These are phyloP conservation scores for Craniophora ligustri DNA, from an alignment of 2,888 invertebrate species.

Conservation along the genomic window DNA sequence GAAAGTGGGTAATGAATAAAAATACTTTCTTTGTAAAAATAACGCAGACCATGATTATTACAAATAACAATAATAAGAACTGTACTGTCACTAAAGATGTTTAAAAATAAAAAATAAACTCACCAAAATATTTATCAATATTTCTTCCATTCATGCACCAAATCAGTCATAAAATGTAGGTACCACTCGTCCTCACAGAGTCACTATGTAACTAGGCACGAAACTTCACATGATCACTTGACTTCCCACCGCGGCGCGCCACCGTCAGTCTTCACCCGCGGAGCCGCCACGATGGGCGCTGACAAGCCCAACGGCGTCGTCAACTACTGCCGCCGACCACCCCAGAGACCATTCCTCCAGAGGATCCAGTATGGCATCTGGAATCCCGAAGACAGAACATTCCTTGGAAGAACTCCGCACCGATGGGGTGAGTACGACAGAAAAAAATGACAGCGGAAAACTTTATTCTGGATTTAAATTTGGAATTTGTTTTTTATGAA, in stretches of 20 bases:
- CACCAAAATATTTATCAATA: no score
- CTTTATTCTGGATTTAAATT: not conserved
- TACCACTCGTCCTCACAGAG: constrained; percentile 25
- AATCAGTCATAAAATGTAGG: no score
- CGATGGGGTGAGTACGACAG: constrained; percentile 90
- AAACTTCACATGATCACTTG: constrained; percentile 3
- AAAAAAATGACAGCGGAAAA: constrained; percentile 1
- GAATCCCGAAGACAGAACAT: constrained; percentile 89
- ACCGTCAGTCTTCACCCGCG: constrained; percentile 39
- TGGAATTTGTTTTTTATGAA: not conserved
- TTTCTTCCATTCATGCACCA: no score
- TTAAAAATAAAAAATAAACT: not conserved
- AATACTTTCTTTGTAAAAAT: no score
- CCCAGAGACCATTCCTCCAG: constrained; percentile 76
- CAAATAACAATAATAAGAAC: no score
- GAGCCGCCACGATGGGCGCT: constrained; percentile 74
- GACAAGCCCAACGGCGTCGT: constrained; percentile 80
- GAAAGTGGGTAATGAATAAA: no score
- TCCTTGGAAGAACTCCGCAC: constrained; percentile 89
- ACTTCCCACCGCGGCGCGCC: not conserved
- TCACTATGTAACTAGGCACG: constrained; percentile 22
- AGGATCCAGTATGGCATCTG: constrained; percentile 85
- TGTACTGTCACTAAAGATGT: not conserved
- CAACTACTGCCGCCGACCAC: constrained; percentile 78
- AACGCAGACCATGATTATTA: no score